phyloP scores from a whole-genome alignment of 2,888 invertebrate species.

The Platycheirus albimanus region DNA sequence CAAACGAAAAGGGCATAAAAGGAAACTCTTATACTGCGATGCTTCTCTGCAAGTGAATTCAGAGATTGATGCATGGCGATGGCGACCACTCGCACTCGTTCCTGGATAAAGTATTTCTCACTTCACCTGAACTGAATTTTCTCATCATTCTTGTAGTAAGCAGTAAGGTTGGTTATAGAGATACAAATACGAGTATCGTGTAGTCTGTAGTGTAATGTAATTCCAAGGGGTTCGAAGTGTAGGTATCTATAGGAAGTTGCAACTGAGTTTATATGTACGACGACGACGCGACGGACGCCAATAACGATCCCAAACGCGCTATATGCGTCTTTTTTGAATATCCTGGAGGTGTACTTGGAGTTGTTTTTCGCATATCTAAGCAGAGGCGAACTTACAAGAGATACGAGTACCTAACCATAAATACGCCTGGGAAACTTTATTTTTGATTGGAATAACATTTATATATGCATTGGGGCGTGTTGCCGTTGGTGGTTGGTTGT shows the following conservation, averaged over 20 bases:
- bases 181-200: too few species aligned
- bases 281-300: too few species aligned
- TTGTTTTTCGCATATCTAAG: constrained; percentile 57
- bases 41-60: constrained; percentile 29
- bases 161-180: too few species aligned
- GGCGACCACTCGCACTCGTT: constrained; percentile 36
- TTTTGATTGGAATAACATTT: constrained; percentile 72
- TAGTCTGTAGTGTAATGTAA: background rate
- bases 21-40: too few species aligned
- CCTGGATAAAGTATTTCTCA: background rate
- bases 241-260: constrained; percentile 27
- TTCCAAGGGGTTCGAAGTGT: constrained; percentile 1
- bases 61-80: constrained; percentile 44
- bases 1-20: background rate
- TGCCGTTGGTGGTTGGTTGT: background rate
- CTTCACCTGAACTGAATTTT: constrained; percentile 37
- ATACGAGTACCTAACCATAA: too few species aligned
- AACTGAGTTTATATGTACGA: constrained; percentile 29
- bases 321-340: constrained; percentile 34
- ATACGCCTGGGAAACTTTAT: constrained; percentile 72
- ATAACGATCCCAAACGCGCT: constrained; percentile 17
- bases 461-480: constrained; percentile 52
- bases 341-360: constrained; percentile 40
- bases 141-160: constrained; percentile 20
- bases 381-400: constrained; percentile 1